Evolutionary conservation across 2,797 vertebrate genomes (phyloP).

Genomic region (Mus caroli): DNA sequence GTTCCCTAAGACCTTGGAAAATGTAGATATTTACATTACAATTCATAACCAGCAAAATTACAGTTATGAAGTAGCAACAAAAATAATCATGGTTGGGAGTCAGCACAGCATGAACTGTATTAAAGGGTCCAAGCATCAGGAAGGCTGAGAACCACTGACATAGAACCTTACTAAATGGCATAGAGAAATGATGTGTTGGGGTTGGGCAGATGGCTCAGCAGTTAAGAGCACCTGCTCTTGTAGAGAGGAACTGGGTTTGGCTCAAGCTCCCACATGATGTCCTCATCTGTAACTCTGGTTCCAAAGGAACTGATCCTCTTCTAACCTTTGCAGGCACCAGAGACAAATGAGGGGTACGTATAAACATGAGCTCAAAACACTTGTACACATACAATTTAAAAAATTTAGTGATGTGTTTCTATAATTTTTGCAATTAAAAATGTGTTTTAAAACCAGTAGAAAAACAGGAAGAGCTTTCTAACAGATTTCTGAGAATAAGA

Average conservation of each 20-base stretch:
- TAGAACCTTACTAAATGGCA: not conserved
- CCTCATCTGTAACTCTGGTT: not conserved
- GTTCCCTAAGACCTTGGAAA: not conserved
- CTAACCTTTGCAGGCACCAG: not conserved
- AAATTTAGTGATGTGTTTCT: not conserved
- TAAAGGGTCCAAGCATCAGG: not conserved
- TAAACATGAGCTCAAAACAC: not conserved
- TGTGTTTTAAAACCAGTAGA: conserved; percentile 60
- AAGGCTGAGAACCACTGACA: not conserved
- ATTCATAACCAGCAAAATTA: not conserved
- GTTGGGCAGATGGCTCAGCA: not conserved
- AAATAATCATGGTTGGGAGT: too few relatives aligned
- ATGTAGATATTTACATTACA: not conserved
- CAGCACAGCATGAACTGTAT: not conserved
- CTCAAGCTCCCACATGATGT: not conserved
- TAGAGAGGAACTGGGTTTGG: not conserved
- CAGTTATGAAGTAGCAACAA: not conserved
- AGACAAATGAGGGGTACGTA: not conserved
- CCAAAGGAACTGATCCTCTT: not conserved
- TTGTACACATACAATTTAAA: not conserved
- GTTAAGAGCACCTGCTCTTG: not conserved
- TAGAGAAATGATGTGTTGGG: not conserved
- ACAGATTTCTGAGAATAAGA: conserved; percentile 25
- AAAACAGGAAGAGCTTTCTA: conserved; percentile 41
- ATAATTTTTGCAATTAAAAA: conserved; percentile 19